phyloP scores from a whole-genome alignment of 2,888 invertebrate species.

The Blera fallax region DNA sequence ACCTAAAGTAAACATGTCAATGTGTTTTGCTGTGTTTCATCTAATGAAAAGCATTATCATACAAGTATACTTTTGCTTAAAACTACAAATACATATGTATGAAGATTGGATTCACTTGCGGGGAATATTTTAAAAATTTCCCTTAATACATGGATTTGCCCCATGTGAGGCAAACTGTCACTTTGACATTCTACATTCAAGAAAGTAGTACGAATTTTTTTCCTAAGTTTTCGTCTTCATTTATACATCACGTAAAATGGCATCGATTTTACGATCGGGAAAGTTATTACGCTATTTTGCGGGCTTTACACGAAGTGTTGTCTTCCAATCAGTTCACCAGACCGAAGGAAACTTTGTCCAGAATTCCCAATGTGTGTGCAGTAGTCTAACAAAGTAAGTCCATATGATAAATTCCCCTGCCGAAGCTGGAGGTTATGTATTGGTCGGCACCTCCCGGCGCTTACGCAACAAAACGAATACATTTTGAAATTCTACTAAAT shows the following conservation, averaged over 20 bases:
- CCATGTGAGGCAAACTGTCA: constrained; percentile 54
- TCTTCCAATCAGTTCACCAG: constrained; percentile 86
- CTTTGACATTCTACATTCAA: constrained; percentile 19
- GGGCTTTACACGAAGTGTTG: constrained; percentile 87
- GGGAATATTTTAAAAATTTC: not conserved
- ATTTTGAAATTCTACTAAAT: constrained; percentile 29
- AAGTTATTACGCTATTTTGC: constrained; percentile 89
- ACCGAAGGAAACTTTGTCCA: constrained; percentile 85
- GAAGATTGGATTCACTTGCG: constrained; percentile 16
- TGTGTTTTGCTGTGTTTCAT: too few species aligned
- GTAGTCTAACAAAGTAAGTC: constrained; percentile 82
- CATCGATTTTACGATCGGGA: constrained; percentile 84
- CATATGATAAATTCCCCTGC: not conserved
- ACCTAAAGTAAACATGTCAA: too few species aligned
- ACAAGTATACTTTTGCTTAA: too few species aligned
- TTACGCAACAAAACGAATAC: constrained; percentile 74
- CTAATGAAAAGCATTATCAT: too few species aligned
- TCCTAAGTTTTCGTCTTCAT: not conserved
- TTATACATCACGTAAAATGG: constrained; percentile 75
- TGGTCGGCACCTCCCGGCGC: constrained; percentile 56
- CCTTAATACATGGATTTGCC: not conserved
- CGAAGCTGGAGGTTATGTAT: constrained; percentile 37
- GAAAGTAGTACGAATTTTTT: not conserved
- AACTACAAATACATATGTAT: too few species aligned
- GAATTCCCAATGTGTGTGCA: constrained; percentile 83